A percentile compares a stretch with the other conserved stretches of the same genome.
Evolutionary conservation across 1,140 invertebrate genomes (phyloP).

Genomic region (Procambarus virginalis): DNA sequence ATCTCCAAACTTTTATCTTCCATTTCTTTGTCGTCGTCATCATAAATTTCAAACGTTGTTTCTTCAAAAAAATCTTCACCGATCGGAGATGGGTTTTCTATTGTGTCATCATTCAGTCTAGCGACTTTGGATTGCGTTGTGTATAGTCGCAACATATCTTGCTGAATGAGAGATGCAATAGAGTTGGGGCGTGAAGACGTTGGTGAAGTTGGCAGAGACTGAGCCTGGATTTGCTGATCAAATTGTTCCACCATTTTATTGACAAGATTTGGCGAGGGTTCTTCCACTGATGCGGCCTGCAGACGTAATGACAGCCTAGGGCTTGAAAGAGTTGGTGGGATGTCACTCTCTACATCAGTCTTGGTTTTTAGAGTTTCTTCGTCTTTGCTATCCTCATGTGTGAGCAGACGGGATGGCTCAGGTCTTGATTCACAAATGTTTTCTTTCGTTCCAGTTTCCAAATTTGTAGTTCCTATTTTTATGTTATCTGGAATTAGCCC

Average conservation of each 20-base stretch:
- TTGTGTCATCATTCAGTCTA: background rate
- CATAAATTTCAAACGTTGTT: slow-evolving; percentile 37
- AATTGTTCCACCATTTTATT: slow-evolving; percentile 53
- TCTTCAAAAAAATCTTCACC: slow-evolving; percentile 5
- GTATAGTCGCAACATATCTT: slow-evolving; percentile 38
- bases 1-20: background rate
- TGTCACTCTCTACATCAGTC: background rate
- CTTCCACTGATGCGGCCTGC: background rate
- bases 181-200: slow-evolving; percentile 39
- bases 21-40: slow-evolving; percentile 25
- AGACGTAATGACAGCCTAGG: background rate
- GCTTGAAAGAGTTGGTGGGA: background rate
- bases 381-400: background rate
- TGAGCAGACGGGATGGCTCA: background rate
- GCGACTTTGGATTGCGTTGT: background rate
- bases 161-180: slow-evolving; percentile 46
- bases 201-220: slow-evolving; percentile 28
- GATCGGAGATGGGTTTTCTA: background rate
- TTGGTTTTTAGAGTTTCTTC: background rate
- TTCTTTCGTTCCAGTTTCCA: background rate
- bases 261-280: slow-evolving; percentile 28
- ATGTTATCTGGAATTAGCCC: background rate
- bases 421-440: background rate
- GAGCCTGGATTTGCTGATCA: slow-evolving; percentile 16
- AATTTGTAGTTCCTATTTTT: background rate